These are phyloP conservation scores for Ondatra zibethicus DNA, from an alignment of 2,113 vertebrate genomes.

Conservation along the genomic window DNA sequence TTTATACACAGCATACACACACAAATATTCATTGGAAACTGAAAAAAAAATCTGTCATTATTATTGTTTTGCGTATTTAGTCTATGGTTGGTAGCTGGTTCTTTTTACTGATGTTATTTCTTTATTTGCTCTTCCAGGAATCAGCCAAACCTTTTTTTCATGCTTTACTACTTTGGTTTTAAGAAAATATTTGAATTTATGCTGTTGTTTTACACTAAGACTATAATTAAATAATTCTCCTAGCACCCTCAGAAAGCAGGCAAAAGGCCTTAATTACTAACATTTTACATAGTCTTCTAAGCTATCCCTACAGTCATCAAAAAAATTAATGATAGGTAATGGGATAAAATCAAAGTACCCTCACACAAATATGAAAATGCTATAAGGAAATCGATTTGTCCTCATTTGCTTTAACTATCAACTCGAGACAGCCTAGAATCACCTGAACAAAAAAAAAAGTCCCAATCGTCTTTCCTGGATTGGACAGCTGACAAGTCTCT, in stretches of 20 bases:
- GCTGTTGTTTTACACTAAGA: background rate
- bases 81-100: background rate
- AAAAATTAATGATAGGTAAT: background rate
- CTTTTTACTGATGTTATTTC: background rate
- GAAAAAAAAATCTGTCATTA: background rate
- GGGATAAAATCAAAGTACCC: background rate
- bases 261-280: background rate
- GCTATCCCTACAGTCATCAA: background rate
- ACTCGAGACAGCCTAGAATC: background rate
- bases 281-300: background rate
- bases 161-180: background rate
- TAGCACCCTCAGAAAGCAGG: background rate
- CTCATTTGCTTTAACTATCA: background rate
- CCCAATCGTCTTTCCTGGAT: background rate
- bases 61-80: background rate
- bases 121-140: background rate
- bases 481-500: background rate
- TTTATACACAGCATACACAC: background rate
- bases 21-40: background rate
- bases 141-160: background rate
- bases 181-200: constrained; percentile 28
- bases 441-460: background rate
- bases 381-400: background rate
- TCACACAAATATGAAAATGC: background rate
- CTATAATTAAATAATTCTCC: background rate